phyloP scores from a whole-genome alignment of 2,113 vertebrate species.

The Nasalis larvatus region DNA sequence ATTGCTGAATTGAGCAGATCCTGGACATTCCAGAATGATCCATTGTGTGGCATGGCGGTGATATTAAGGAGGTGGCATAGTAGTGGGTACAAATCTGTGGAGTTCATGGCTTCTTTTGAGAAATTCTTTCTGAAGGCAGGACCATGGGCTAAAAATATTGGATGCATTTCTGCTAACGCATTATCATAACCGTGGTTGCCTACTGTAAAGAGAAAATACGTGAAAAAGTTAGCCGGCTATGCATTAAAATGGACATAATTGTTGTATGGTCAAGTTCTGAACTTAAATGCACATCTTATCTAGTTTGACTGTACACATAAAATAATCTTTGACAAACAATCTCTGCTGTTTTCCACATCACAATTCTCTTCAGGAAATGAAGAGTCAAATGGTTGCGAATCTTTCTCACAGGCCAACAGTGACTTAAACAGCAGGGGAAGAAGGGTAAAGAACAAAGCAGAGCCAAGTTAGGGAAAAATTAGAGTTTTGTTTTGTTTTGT shows the following conservation, averaged over 20 bases:
- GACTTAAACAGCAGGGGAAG: neutral
- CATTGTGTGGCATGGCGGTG: conserved; percentile 89
- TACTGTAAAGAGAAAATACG: conserved; percentile 84
- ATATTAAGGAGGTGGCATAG: conserved; percentile 91
- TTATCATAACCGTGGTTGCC: conserved; percentile 96
- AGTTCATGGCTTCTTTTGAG: conserved; percentile 87
- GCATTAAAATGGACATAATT: neutral
- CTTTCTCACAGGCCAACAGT: neutral
- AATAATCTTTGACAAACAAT: neutral
- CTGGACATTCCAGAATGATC: conserved; percentile 86
- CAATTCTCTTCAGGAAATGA: neutral
- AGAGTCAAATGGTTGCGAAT: neutral
- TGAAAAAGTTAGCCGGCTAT: conserved; percentile 45
- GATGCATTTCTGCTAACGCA: conserved; percentile 91
- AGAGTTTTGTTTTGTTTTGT: neutral
- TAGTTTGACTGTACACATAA: conserved; percentile 15
- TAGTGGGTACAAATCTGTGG: conserved; percentile 93
- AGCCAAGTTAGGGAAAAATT: neutral
- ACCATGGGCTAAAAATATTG: conserved; percentile 92
- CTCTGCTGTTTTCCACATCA: neutral
- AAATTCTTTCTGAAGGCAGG: conserved; percentile 91
- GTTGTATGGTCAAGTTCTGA: neutral
- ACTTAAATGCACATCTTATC: neutral
- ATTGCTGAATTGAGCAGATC: conserved; percentile 86
- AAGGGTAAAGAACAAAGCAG: neutral